Percentiles rank a stretch among this genome's conserved stretches.
phyloP scores from a whole-genome alignment of 2,888 invertebrate species.

The Helicoverpa assulta region DNA sequence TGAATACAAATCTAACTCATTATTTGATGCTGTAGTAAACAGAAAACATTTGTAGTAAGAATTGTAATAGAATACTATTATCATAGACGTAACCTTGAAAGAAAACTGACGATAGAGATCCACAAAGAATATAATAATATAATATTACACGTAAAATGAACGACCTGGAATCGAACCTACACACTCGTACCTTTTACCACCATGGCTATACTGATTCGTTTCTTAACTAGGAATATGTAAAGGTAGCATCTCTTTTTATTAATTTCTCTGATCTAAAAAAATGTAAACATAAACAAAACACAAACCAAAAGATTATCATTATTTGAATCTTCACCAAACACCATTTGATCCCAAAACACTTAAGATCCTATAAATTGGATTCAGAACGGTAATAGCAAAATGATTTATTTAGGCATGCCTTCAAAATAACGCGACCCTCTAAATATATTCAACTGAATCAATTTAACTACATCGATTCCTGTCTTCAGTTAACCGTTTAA shows the following conservation, averaged over 20 bases:
- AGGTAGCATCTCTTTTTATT: too few relatives aligned
- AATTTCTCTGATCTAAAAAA: too few relatives aligned
- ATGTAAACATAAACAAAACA: too few relatives aligned
- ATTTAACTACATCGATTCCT: conserved; percentile 12
- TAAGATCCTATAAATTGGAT: conserved; percentile 32
- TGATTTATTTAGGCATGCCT: conserved; percentile 39
- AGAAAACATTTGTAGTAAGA: neutral
- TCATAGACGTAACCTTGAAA: too few relatives aligned
- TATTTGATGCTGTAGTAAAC: conserved; percentile 10
- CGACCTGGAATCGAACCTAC: too few relatives aligned
- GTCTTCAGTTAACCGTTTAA: conserved; percentile 10
- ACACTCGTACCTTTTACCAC: too few relatives aligned
- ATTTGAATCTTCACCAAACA: conserved; percentile 1
- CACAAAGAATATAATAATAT: too few relatives aligned
- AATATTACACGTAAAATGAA: too few relatives aligned
- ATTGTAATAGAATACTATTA: neutral
- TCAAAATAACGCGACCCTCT: conserved; percentile 5
- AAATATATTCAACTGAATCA: conserved; percentile 19
- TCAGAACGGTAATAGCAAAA: conserved; percentile 20
- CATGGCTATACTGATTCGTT: too few relatives aligned
- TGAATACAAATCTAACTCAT: conserved; percentile 33
- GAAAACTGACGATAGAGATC: too few relatives aligned
- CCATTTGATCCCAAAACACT: conserved; percentile 21
- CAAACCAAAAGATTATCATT: too few relatives aligned
- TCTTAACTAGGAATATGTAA: too few relatives aligned